Conservation (phyloP, 2,113 vertebrate genomes). For the Poeciliopsis occidentalis region DNA sequence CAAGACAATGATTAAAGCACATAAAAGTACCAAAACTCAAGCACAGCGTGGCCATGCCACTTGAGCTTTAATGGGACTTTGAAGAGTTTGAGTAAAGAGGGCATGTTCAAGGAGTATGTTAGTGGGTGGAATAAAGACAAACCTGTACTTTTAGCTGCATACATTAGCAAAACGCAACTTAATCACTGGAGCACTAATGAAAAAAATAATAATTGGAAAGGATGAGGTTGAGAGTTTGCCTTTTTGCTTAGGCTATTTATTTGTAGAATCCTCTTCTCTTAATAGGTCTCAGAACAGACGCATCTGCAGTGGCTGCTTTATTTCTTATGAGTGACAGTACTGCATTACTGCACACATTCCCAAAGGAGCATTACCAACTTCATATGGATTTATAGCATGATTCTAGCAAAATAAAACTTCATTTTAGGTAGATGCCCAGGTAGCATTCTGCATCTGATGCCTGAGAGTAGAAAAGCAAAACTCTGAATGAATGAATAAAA, state of each 20-base stretch:
- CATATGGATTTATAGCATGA: slow-evolving; percentile 36
- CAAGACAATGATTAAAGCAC: too few relatives aligned
- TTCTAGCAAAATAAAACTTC: slow-evolving; percentile 18
- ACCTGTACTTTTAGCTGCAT: too few relatives aligned
- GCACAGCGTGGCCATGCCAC: too few relatives aligned
- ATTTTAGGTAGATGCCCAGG: slow-evolving; percentile 30
- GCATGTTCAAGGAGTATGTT: too few relatives aligned
- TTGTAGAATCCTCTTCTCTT: slow-evolving; percentile 23
- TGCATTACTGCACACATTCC: slow-evolving; percentile 38
- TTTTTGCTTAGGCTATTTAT: slow-evolving; percentile 15
- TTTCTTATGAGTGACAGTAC: slow-evolving; percentile 61
- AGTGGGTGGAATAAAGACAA: too few relatives aligned
- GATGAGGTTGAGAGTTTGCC: not conserved
- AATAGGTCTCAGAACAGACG: slow-evolving; percentile 25
- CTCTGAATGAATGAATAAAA: too few relatives aligned
- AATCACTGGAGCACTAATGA: not conserved
- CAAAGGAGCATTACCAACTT: slow-evolving; percentile 19
- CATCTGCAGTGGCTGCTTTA: slow-evolving; percentile 30
- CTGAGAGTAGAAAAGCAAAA: too few relatives aligned
- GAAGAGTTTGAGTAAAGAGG: too few relatives aligned
- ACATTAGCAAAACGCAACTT: not conserved
- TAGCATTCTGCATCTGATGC: slow-evolving; percentile 19
- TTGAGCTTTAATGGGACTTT: too few relatives aligned
- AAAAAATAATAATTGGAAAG: not conserved
- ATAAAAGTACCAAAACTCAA: too few relatives aligned